These are phyloP conservation scores for Calameuta filiformis DNA, from an alignment of 2,888 invertebrate genomes.

Conservation along the genomic window DNA sequence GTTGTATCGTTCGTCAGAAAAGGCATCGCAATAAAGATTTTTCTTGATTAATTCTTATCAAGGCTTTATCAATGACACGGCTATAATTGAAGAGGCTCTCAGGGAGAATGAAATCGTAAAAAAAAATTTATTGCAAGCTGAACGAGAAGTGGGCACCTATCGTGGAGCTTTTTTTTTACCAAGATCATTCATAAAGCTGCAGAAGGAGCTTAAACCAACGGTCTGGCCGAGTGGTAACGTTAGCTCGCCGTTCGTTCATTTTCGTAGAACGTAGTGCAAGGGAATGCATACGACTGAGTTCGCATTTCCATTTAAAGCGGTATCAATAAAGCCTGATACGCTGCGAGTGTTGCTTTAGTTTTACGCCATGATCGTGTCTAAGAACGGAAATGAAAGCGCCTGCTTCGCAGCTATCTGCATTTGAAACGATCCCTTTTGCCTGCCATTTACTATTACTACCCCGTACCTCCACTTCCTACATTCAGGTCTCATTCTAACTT, in stretches of 20 bases:
- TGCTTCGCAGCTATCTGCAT: slow-evolving; percentile 28
- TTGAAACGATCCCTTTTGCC: slow-evolving; percentile 26
- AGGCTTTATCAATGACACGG: no score
- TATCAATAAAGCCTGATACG: slow-evolving; percentile 16
- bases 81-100: no score
- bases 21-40: no score
- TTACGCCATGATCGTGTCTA: slow-evolving; percentile 22
- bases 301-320: slow-evolving; percentile 27
- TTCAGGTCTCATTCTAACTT: not conserved
- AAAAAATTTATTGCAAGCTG: no score
- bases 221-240: not conserved
- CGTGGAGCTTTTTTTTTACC: not conserved
- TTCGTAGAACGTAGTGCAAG: not conserved
- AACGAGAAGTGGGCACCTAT: no score
- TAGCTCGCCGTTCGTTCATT: not conserved
- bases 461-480: not conserved
- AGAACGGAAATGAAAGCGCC: slow-evolving; percentile 26
- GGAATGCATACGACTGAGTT: not conserved
- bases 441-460: slow-evolving; percentile 24
- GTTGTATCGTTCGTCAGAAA: no score
- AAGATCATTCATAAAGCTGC: not conserved
- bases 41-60: no score
- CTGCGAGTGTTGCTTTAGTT: slow-evolving; percentile 14
- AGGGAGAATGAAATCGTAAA: no score
- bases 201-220: no score